Evolutionary conservation across 1,140 invertebrate genomes (phyloP), one percentile per base, ranked within the genome.

Genomic region (Maniola jurtina): DNA sequence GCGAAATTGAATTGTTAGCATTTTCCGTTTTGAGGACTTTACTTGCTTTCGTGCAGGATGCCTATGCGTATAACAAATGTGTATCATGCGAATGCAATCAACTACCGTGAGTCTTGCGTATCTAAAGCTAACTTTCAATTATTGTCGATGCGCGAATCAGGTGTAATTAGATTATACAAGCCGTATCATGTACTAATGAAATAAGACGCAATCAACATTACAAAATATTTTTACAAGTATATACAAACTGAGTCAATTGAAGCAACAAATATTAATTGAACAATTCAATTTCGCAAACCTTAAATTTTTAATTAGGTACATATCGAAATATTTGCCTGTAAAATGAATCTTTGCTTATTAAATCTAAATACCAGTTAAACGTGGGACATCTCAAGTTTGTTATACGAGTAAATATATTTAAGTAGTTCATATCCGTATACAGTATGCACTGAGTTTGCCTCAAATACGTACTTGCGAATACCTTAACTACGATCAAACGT

Each of bases 1-100:
- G 85, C 88, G 86, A 90, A 90, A 90, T 89, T 88, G 86, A 88
- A 90, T 90, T 90, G 88, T 90, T 87, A 77, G 80, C 77, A 76
- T 82, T 15, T 79, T 83, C 84, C 81, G 77, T 84, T 81, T 71
- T 71, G 73, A 77, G 77, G 81, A 84, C 76, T 82, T 78, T 83
- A 77, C 65, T 80, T 75, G 76, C 74, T 58, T 73, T 82, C 84
- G 86, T 90, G 87, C 87, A 87, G 77, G 77, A 71, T 77, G 71
- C 71, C 77, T 77, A 80, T 68, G 72, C 73, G 73, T 81, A 87
- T 67, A n/a, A 63, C 76, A 79, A 75, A 80, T 66, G 84, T 86
- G 85, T 80, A 67, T 77, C 87, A 88, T 89, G 87, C 85, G 83
- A 83, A 83, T 86, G 77, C 81, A 83, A 78, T 80, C 72, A 77